A percentile compares a stretch with the other conserved stretches of the same genome.
Evolutionary conservation across 2,888 invertebrate species (phyloP).

Genomic region (Caenorhabditis parvicauda): DNA sequence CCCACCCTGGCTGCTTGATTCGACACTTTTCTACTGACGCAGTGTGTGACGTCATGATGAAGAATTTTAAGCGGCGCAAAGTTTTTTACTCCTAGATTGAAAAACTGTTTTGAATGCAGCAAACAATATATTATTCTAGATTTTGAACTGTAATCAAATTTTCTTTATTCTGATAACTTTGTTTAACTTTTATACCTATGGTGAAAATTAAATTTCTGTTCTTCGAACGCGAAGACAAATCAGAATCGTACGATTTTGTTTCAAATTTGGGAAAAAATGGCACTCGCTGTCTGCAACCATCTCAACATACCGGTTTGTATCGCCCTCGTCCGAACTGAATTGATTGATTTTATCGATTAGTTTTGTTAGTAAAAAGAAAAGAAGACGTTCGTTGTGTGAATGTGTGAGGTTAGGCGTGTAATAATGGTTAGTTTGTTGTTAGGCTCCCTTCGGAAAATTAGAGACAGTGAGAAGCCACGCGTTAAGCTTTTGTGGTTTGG

Average conservation of each 20-base stretch:
- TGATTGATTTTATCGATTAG: background rate
- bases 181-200: too few relatives aligned
- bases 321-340: background rate
- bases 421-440: background rate
- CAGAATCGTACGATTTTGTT: background rate
- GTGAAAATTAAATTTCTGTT: too few relatives aligned
- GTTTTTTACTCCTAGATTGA: too few relatives aligned
- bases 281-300: background rate
- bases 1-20: too few relatives aligned
- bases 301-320: background rate
- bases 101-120: too few relatives aligned
- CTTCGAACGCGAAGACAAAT: too few relatives aligned
- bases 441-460: background rate
- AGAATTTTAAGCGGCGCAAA: too few relatives aligned
- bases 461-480: background rate
- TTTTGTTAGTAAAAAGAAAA: background rate
- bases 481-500: background rate
- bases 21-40: too few relatives aligned
- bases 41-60: too few relatives aligned
- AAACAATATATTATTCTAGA: too few relatives aligned
- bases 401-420: background rate
- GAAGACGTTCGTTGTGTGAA: background rate
- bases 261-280: background rate
- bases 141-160: too few relatives aligned
- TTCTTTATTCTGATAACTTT: too few relatives aligned